Evolutionary conservation across 2,888 invertebrate species (phyloP).

Genomic region (Rotaria sp.): DNA sequence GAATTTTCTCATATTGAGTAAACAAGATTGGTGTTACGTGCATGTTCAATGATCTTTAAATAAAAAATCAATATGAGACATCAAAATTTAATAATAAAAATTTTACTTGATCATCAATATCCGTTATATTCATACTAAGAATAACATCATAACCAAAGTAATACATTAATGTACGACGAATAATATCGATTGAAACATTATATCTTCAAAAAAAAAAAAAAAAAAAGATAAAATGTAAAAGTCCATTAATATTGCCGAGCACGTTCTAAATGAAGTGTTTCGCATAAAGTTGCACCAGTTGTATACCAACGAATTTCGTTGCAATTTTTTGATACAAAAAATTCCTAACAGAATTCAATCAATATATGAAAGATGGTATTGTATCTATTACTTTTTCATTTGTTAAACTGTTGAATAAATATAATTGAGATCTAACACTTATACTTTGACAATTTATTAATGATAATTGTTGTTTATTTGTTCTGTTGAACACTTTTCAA

Average conservation of each 20-base stretch:
- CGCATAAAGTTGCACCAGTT: slow-evolving; percentile 98
- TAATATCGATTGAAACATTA: slow-evolving; percentile 94
- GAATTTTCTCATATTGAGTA: slow-evolving; percentile 63
- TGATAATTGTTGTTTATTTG: no score
- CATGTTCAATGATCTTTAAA: slow-evolving; percentile 74
- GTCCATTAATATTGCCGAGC: slow-evolving; percentile 67
- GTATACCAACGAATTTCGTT: slow-evolving; percentile 88
- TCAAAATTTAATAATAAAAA: not conserved
- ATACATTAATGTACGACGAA: slow-evolving; percentile 75
- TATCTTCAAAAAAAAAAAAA: slow-evolving; percentile 62
- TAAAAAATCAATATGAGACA: not conserved
- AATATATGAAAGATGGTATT: no score
- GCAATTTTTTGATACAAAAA: slow-evolving; percentile 73
- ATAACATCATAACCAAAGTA: slow-evolving; percentile 87
- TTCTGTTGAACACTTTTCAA: no score
- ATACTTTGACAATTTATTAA: no score
- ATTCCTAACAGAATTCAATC: no score
- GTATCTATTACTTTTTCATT: no score
- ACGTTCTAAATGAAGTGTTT: slow-evolving; percentile 99
- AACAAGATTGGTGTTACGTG: slow-evolving; percentile 75
- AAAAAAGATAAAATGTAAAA: not conserved
- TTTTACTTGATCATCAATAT: slow-evolving; percentile 84
- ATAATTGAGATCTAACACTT: no score
- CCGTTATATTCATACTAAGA: slow-evolving; percentile 97
- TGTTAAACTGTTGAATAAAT: no score